phyloP scores from a whole-genome alignment of 1,140 invertebrate genomes.

The Aphaenogaster floridana region DNA sequence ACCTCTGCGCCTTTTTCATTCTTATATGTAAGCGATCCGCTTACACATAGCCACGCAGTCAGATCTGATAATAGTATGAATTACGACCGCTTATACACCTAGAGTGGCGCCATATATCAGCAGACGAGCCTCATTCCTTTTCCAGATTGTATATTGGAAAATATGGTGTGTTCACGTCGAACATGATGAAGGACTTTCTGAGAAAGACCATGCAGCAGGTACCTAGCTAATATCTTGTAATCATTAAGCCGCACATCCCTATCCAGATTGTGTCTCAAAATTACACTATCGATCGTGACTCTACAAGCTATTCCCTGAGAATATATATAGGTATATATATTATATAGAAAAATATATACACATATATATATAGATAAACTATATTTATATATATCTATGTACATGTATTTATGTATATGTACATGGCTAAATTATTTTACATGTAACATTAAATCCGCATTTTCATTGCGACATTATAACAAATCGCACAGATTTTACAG shows the following conservation, averaged over 20 bases:
- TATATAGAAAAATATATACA: background rate
- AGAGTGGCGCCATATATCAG: constrained; percentile 76
- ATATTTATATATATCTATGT: too few relatives aligned
- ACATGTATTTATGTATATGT: too few relatives aligned
- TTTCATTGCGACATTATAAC: background rate
- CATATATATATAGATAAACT: too few relatives aligned
- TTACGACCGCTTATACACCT: constrained; percentile 77
- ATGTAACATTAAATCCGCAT: background rate
- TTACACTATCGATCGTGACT: constrained; percentile 45
- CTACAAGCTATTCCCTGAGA: background rate
- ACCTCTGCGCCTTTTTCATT: constrained; percentile 13
- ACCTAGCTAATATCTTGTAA: constrained; percentile 71
- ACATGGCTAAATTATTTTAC: constrained; percentile 14
- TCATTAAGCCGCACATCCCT: constrained; percentile 70
- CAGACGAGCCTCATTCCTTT: constrained; percentile 74
- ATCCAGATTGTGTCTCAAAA: constrained; percentile 51
- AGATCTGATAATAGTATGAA: constrained; percentile 78
- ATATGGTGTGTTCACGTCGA: constrained; percentile 76
- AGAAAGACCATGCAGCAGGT: constrained; percentile 43
- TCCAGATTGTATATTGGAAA: constrained; percentile 79
- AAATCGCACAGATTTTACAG: background rate
- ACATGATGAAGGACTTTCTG: constrained; percentile 73
- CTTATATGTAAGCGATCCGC: constrained; percentile 43
- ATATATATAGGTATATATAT: background rate
- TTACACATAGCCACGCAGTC: constrained; percentile 69